These are phyloP conservation scores for Drosophila acutilabella DNA, from an alignment of 2,888 invertebrate species.

Conservation along the genomic window DNA sequence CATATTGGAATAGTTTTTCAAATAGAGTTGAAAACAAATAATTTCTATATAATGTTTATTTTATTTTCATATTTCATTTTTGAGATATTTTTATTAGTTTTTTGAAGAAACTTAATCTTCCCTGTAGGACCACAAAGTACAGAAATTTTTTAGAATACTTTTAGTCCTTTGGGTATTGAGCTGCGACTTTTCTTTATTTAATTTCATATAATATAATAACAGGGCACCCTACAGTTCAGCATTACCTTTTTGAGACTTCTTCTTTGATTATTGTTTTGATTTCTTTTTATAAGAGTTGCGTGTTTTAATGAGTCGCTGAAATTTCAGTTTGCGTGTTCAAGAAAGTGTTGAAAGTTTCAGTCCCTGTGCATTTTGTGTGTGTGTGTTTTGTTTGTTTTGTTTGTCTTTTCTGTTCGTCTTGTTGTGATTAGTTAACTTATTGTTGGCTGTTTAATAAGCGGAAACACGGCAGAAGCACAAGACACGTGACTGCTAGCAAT, in stretches of 20 bases:
- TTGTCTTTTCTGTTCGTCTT: constrained; percentile 2
- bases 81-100: no score
- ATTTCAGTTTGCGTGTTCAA: constrained; percentile 55
- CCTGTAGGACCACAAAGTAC: no score
- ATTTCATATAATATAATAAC: no score
- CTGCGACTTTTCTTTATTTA: no score
- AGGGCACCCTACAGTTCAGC: constrained; percentile 13
- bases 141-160: no score
- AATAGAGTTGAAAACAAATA: no score
- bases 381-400: background rate
- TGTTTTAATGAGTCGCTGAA: constrained; percentile 63
- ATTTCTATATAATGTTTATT: no score
- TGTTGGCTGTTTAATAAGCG: constrained; percentile 62
- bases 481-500: constrained; percentile 10
- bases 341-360: constrained; percentile 71
- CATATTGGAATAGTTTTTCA: no score
- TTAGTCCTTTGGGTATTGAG: no score
- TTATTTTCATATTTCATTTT: no score
- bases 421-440: constrained; percentile 43
- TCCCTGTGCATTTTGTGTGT: constrained; percentile 25
- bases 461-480: constrained; percentile 44
- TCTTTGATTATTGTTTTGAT: constrained; percentile 36
- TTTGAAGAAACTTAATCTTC: no score
- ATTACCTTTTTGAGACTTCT: background rate
- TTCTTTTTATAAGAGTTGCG: constrained; percentile 42